A percentile compares a stretch with the other conserved stretches of the same genome.
phyloP scores from a whole-genome alignment of 2,797 vertebrate species.

The Sparus aurata region DNA sequence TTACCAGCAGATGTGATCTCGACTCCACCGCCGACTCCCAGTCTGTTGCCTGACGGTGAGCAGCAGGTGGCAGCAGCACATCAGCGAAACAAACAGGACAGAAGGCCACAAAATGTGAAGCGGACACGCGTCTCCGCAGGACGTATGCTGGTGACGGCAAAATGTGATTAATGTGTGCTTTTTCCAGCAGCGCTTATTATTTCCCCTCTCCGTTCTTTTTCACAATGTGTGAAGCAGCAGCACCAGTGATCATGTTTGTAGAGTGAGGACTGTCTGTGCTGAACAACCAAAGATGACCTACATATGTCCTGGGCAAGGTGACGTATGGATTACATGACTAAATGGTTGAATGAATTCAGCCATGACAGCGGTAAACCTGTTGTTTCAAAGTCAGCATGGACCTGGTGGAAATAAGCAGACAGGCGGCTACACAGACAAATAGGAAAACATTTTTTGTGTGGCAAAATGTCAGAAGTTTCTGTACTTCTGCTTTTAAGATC shows the following conservation, averaged over 20 bases:
- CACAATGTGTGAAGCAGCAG: background rate
- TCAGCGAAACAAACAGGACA: conserved; percentile 24
- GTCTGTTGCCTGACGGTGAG: conserved; percentile 12
- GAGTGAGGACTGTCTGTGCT: conserved; percentile 25
- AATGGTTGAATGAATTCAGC: background rate
- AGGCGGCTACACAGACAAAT: conserved; percentile 14
- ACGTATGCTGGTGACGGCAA: background rate
- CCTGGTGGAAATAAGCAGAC: conserved; percentile 4
- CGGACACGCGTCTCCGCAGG: background rate
- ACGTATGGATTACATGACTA: conserved; percentile 16
- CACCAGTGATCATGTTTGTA: conserved; percentile 17
- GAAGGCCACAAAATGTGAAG: background rate
- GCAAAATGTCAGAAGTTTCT: conserved; percentile 55
- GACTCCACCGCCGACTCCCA: background rate
- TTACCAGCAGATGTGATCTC: background rate
- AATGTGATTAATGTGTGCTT: conserved; percentile 18
- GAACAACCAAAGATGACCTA: conserved; percentile 34
- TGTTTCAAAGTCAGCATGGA: background rate
- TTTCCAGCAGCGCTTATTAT: background rate
- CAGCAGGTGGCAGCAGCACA: conserved; percentile 78
- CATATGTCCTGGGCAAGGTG: conserved; percentile 15
- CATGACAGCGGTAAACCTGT: background rate
- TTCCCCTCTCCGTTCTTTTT: conserved; percentile 5
- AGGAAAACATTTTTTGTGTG: conserved; percentile 43
- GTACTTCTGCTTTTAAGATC: conserved; percentile 59